Evolutionary conservation across 64 coral and sea anemone species (phyloP).

Genomic region (Actinia equina): DNA sequence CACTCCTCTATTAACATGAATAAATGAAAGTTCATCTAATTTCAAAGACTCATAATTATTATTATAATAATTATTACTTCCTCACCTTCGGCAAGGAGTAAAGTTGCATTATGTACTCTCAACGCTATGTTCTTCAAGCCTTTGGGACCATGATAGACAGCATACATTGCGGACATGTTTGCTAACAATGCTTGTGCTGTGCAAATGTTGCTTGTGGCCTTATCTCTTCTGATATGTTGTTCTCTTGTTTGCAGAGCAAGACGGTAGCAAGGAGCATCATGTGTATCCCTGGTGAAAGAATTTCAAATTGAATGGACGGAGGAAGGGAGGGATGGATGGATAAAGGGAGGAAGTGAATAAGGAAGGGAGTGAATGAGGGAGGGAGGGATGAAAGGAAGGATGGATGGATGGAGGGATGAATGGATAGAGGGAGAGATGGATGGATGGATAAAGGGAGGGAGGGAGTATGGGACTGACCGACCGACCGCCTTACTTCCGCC

Average conservation of each 20-base stretch:
- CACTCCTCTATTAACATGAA: too few relatives aligned
- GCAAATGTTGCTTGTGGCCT: slow-evolving; percentile 98
- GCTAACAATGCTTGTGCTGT: slow-evolving; percentile 92
- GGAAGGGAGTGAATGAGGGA: too few relatives aligned
- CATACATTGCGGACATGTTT: slow-evolving; percentile 93
- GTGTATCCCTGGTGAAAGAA: slow-evolving; percentile 24
- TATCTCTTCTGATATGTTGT: slow-evolving; percentile 96
- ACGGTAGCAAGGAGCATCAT: slow-evolving; percentile 60
- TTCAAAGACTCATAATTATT: not conserved
- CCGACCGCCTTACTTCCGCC: too few relatives aligned
- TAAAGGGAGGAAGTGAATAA: too few relatives aligned
- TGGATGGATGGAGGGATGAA: too few relatives aligned
- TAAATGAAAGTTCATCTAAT: not conserved
- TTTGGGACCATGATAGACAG: slow-evolving; percentile 94
- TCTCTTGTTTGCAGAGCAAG: slow-evolving; percentile 95
- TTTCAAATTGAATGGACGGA: not conserved
- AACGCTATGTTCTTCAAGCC: slow-evolving; percentile 83
- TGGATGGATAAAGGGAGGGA: too few relatives aligned
- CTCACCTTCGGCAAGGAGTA: slow-evolving; percentile 91
- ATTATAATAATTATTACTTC: not conserved
- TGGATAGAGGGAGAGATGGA: too few relatives aligned
- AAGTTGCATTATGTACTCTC: slow-evolving; percentile 84
- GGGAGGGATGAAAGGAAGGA: too few relatives aligned
- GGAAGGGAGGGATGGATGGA: too few relatives aligned
- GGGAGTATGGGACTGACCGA: too few relatives aligned